Percentiles rank a stretch among this genome's conserved stretches.
phyloP scores from a whole-genome alignment of 2,888 invertebrate species.

The Callyntrura guangdongensis region DNA sequence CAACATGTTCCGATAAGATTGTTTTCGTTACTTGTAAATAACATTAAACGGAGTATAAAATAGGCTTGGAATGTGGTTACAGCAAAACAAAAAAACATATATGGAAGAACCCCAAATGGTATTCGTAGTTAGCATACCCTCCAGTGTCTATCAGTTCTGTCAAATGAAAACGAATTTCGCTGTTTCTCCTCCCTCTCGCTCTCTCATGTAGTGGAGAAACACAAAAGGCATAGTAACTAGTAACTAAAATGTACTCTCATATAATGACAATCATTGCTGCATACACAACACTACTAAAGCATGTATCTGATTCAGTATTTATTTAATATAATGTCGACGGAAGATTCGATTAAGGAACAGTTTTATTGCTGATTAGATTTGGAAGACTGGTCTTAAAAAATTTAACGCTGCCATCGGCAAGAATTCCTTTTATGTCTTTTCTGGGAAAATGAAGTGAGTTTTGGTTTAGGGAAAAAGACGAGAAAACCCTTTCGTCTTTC shows the following conservation, averaged over 20 bases:
- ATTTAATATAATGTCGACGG: slow-evolving; percentile 51
- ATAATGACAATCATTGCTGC: slow-evolving; percentile 1
- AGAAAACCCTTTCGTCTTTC: slow-evolving; percentile 64
- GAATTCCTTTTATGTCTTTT: slow-evolving; percentile 66
- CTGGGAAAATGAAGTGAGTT: slow-evolving; percentile 45
- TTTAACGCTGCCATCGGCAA: slow-evolving; percentile 83
- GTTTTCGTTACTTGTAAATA: neutral
- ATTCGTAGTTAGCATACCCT: neutral
- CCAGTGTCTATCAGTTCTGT: slow-evolving; percentile 40
- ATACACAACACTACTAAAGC: neutral
- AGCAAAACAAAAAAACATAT: neutral
- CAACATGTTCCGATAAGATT: neutral
- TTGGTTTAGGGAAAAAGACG: slow-evolving; percentile 26
- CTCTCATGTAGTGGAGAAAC: neutral
- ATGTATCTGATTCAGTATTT: slow-evolving; percentile 42
- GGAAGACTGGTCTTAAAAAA: slow-evolving; percentile 83
- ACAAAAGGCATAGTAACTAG: neutral
- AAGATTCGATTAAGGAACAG: slow-evolving; percentile 81
- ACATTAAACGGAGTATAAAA: neutral
- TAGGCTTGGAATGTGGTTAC: neutral
- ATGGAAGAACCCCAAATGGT: too few species aligned
- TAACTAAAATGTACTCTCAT: neutral
- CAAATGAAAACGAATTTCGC: slow-evolving; percentile 27
- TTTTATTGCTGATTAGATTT: slow-evolving; percentile 85
- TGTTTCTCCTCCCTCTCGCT: neutral